phyloP scores from a whole-genome alignment of 1,140 invertebrate species.

The Drosophila lini region DNA sequence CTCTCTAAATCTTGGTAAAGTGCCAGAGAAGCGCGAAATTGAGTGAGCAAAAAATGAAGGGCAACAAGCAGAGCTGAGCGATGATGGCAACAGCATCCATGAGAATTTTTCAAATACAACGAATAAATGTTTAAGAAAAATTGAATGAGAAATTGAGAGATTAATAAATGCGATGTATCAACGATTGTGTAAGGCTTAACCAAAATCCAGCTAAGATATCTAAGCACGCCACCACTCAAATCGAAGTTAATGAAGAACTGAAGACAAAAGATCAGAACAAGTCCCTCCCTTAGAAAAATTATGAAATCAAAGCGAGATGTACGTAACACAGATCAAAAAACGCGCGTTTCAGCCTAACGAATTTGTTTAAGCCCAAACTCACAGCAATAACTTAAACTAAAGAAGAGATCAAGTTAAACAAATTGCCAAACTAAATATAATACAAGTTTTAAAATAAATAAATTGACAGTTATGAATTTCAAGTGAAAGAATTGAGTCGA shows the following conservation, averaged over 20 bases:
- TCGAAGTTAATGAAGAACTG: conserved; percentile 38
- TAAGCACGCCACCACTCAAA: conserved; percentile 56
- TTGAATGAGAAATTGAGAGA: conserved; percentile 33
- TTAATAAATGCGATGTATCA: conserved; percentile 16
- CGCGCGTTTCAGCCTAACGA: conserved; percentile 75
- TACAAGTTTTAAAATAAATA: conserved; percentile 34
- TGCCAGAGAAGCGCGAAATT: conserved; percentile 1
- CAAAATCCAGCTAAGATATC: conserved; percentile 48
- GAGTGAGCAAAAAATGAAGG: conserved; percentile 8
- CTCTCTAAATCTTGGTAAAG: conserved; percentile 11
- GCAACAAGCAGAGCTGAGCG: conserved; percentile 11
- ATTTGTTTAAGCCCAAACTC: conserved; percentile 66
- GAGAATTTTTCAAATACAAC: conserved; percentile 83
- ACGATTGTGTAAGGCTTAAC: conserved; percentile 41
- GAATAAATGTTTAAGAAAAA: conserved; percentile 81
- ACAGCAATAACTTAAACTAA: conserved; percentile 56
- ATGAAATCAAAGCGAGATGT: conserved; percentile 33
- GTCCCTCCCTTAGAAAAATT: conserved; percentile 66
- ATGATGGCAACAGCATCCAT: conserved; percentile 24
- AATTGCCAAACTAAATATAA: conserved; percentile 70
- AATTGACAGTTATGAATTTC: conserved; percentile 21
- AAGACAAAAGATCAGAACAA: conserved; percentile 49
- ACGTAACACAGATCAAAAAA: conserved; percentile 58
- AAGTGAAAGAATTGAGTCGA: neutral
- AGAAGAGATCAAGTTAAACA: conserved; percentile 40